Percentiles rank a stretch among this genome's conserved stretches.
phyloP scores from a whole-genome alignment of 2,113 vertebrate genomes.

The Myotis brandtii region DNA sequence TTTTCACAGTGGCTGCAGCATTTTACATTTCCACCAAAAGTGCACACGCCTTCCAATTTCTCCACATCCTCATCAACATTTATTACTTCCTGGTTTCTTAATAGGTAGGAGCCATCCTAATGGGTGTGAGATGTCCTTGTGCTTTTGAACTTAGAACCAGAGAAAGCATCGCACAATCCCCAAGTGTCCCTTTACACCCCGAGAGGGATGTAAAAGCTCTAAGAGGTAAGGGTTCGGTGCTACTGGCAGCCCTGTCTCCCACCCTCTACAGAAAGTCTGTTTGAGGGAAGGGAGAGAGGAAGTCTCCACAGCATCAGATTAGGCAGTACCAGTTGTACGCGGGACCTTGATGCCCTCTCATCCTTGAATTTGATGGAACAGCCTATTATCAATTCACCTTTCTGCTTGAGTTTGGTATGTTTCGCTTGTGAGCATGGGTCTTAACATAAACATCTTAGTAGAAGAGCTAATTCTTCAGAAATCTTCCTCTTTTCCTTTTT shows the following conservation, averaged over 20 bases:
- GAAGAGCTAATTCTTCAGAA: neutral
- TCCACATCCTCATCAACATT: neutral
- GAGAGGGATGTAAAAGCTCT: neutral
- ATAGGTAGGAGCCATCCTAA: neutral
- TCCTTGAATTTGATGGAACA: neutral
- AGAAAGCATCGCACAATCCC: neutral
- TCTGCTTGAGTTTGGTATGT: neutral
- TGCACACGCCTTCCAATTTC: neutral
- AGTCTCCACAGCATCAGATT: neutral
- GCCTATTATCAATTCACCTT: neutral
- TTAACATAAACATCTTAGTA: neutral
- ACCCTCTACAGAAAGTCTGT: neutral
- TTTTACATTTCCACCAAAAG: neutral
- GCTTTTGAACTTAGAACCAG: slow-evolving; percentile 35
- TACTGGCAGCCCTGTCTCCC: neutral
- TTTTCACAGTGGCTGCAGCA: neutral
- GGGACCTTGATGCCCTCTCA: neutral
- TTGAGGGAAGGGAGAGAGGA: neutral
- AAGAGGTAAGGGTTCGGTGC: neutral
- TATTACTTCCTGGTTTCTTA: neutral
- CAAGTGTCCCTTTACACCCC: too few relatives aligned
- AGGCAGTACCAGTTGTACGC: neutral
- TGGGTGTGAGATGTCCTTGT: neutral
- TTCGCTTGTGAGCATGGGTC: neutral
- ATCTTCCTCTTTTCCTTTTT: neutral